Evolutionary conservation across 1,140 invertebrate species (phyloP).

Genomic region (Rhagoletis pomonella): DNA sequence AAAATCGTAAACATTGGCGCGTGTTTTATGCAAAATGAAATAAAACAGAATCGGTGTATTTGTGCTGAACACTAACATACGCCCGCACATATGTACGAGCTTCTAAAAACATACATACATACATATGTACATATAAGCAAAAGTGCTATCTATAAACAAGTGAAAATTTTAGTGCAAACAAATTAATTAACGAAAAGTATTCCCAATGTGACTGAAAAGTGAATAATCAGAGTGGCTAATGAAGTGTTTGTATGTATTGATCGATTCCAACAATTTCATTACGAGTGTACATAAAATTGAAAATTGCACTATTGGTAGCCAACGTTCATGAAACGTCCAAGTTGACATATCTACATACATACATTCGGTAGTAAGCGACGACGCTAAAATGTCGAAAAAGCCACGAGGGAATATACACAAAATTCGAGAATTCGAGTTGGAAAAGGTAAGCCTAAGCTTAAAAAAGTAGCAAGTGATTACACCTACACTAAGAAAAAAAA

Average conservation of each 20-base stretch:
- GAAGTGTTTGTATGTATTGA: neutral
- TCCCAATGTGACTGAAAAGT: conserved; percentile 40
- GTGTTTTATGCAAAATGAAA: conserved; percentile 27
- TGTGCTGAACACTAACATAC: neutral
- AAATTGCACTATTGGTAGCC: neutral
- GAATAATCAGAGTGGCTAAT: neutral
- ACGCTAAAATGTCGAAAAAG: conserved; percentile 67
- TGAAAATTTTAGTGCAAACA: neutral
- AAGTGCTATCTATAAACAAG: neutral
- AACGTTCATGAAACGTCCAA: conserved; percentile 36
- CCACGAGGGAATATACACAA: conserved; percentile 84
- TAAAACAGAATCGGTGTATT: neutral
- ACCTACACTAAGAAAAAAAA: too few relatives aligned
- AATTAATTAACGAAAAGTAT: conserved; percentile 10
- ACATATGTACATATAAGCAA: neutral
- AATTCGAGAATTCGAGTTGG: conserved; percentile 88
- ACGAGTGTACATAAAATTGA: neutral
- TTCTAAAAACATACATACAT: neutral
- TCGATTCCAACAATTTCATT: neutral
- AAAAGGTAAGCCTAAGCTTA: conserved; percentile 78
- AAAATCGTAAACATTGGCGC: conserved; percentile 16
- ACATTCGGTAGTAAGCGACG: neutral
- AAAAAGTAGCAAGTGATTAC: too few relatives aligned
- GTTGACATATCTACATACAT: conserved; percentile 11
- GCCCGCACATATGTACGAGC: neutral